Conservation (phyloP, 2,113 vertebrate species). For the Oncorhynchus tshawytscha region DNA sequence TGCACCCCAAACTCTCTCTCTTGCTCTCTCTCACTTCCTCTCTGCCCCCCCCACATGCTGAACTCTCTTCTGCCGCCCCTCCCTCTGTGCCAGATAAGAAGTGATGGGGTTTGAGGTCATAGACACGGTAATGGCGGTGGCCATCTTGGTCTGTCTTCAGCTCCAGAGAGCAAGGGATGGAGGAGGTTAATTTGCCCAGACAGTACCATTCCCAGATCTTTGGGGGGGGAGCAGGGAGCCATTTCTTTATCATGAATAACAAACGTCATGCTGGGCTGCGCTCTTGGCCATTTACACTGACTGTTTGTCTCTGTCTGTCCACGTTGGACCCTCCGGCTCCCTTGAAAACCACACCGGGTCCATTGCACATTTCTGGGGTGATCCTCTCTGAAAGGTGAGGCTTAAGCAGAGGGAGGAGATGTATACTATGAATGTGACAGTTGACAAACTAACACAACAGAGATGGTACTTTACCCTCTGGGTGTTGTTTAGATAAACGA, state of each 20-base stretch:
- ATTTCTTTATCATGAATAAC: constrained; percentile 50
- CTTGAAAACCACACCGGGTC: constrained; percentile 37
- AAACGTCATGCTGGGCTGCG: constrained; percentile 32
- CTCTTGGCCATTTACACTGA: constrained; percentile 31
- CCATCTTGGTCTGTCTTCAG: constrained; percentile 29
- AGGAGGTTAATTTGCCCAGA: constrained; percentile 36
- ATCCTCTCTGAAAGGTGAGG: constrained; percentile 34
- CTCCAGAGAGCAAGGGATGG: background rate
- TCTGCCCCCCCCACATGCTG: background rate
- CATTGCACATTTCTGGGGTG: constrained; percentile 51
- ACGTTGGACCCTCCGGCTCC: constrained; percentile 35
- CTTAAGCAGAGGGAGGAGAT: constrained; percentile 10
- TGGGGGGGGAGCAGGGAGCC: constrained; percentile 24
- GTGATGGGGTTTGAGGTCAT: constrained; percentile 29
- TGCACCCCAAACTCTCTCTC: background rate
- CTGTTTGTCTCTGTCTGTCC: constrained; percentile 14
- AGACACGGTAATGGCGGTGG: constrained; percentile 17
- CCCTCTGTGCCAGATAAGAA: constrained; percentile 46
- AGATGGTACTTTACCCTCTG: background rate
- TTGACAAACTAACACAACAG: background rate
- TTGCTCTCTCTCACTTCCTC: constrained; percentile 4
- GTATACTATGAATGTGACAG: constrained; percentile 3
- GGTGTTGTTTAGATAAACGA: background rate
- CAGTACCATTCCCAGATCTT: constrained; percentile 43
- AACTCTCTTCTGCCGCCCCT: background rate